Base-by-base conservation (phyloP, 2,888 invertebrate species). In the Notodonta dromedarius region DNA sequence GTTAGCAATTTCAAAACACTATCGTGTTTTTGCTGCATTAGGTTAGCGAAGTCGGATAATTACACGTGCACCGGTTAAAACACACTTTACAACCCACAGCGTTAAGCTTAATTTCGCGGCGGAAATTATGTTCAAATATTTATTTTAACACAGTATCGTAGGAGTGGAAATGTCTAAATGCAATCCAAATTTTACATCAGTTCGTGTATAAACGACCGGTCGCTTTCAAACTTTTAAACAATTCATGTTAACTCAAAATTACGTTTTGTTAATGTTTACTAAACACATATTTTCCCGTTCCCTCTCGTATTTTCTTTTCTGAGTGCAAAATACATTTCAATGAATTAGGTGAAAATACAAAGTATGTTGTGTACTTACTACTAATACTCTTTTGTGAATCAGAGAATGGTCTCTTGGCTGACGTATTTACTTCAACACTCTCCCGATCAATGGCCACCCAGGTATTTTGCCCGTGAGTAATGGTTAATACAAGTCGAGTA, bases 1-100 rank as follows among this genome's bases (percentile, higher is more conserved):
- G 69, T 70, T 73, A 69, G 65, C 67, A 73, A 74, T 74, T 78
- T 73, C 69, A 73, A 24, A 72, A 71, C 64, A 67, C 63, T 63
- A 67, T 9, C 53, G 57, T 69, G 9, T 69, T 73, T 67, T 54
- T 62, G 57, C 56, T 59, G 63, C 56, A 67, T 65, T 61, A 57
- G 59, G 57, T 61, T 57, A 59, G 57, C 66, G 57, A 52, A 64
- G 61, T 61, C 56, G 63, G 71, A 66, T 73, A 75, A 75, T 77
- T 71, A 72, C 67, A 63, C 62, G 69, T 67, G 50, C 63, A 56
- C 66, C 56, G 70, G 67, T 62, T 67, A 63, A 68, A 71, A 61
- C 62, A 53, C 69, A 67, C 53, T 63, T 63, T 61, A 60, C 57
- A 60, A 57, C 61, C 55, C 61, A 60, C 61, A 46, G 44, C 44